A percentile compares a stretch with the other conserved stretches of the same genome.
phyloP scores from a whole-genome alignment of 1,140 invertebrate species.

The Drosophila hydei region DNA sequence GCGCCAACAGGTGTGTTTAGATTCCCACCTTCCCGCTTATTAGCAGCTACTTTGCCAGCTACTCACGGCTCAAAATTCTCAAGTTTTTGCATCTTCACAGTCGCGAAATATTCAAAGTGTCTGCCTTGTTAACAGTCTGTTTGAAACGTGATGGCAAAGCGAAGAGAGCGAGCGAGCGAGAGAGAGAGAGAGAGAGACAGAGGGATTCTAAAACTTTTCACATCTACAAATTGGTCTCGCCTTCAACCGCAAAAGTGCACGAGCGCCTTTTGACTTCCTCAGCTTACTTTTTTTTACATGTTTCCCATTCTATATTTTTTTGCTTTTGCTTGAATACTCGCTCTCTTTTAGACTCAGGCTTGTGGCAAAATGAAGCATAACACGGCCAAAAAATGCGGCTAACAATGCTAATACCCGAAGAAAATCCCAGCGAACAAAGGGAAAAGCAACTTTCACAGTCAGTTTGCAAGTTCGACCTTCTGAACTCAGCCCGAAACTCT shows the following conservation, averaged over 20 bases:
- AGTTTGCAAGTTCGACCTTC: slow-evolving; percentile 47
- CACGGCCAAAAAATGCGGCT: slow-evolving; percentile 63
- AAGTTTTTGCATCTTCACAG: slow-evolving; percentile 16
- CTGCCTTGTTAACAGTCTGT: slow-evolving; percentile 71
- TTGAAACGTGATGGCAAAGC: neutral
- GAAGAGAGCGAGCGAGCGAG: neutral
- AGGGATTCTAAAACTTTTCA: slow-evolving; percentile 64
- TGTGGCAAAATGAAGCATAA: slow-evolving; percentile 72
- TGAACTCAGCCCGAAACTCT: slow-evolving; percentile 6
- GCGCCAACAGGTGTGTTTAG: slow-evolving; percentile 17
- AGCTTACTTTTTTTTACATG: neutral
- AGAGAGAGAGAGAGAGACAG: neutral
- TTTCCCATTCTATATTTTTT: neutral
- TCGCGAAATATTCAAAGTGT: slow-evolving; percentile 65
- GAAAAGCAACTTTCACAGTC: slow-evolving; percentile 65
- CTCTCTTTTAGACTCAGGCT: slow-evolving; percentile 18
- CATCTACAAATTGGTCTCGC: slow-evolving; percentile 82
- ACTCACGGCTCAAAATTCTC: slow-evolving; percentile 13
- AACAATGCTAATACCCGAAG: slow-evolving; percentile 75
- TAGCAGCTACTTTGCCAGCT: slow-evolving; percentile 20
- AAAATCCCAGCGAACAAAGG: slow-evolving; percentile 71
- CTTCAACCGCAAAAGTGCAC: slow-evolving; percentile 69
- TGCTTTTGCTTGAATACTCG: neutral
- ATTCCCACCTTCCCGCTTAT: slow-evolving; percentile 14
- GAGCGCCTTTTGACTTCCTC: slow-evolving; percentile 34